phyloP scores from a whole-genome alignment of 64 coral and sea anemone genomes.

The Montipora cactus region DNA sequence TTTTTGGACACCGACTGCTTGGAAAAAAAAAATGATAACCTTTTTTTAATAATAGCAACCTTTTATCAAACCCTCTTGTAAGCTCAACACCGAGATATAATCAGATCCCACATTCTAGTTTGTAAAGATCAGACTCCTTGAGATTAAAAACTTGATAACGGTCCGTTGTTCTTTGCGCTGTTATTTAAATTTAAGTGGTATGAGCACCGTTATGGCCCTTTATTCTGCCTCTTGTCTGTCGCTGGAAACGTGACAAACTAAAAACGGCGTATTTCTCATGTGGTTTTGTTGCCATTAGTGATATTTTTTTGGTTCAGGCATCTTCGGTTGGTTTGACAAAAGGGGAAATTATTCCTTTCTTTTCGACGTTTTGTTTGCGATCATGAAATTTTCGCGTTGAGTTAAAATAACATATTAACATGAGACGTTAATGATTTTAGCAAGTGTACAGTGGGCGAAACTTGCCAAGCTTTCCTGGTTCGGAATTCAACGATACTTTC shows the following conservation, averaged over 20 bases:
- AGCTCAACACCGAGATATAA: too few relatives aligned
- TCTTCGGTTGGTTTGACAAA: conserved; percentile 21
- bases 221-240: not conserved
- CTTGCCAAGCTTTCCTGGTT: not conserved
- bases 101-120: too few relatives aligned
- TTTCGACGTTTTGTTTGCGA: not conserved
- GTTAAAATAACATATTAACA: not conserved
- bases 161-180: too few relatives aligned
- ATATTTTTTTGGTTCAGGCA: not conserved
- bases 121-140: too few relatives aligned
- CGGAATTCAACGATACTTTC: not conserved
- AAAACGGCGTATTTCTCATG: not conserved
- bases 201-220: too few relatives aligned
- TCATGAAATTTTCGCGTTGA: not conserved
- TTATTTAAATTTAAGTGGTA: too few relatives aligned
- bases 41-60: too few relatives aligned
- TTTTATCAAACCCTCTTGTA: too few relatives aligned
- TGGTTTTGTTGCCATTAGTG: not conserved
- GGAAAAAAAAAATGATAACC: too few relatives aligned
- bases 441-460: not conserved
- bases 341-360: conserved; percentile 17
- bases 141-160: too few relatives aligned
- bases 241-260: not conserved
- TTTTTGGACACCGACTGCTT: too few relatives aligned
- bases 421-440: not conserved